Percentiles rank a stretch among this genome's conserved stretches.
Conservation (phyloP, 2,888 invertebrate genomes). For the Eudemis profundana region DNA sequence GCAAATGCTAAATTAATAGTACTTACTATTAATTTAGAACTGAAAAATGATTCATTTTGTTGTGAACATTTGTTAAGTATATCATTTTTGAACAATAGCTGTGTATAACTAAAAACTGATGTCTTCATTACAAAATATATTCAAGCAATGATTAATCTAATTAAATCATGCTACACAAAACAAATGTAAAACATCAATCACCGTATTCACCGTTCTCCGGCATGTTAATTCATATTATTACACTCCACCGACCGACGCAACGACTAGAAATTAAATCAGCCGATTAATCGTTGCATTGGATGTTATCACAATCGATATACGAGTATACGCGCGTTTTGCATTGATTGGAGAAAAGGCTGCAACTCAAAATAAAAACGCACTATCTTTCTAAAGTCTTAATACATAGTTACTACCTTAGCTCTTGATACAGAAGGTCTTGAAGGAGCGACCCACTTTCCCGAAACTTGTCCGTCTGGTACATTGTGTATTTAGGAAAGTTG, state of each 20-base stretch:
- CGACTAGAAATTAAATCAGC: conserved; percentile 2
- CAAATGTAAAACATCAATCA: no score
- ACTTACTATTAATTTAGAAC: no score
- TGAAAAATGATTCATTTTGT: no score
- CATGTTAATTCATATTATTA: neutral
- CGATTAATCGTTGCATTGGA: conserved; percentile 6
- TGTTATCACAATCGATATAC: conserved; percentile 17
- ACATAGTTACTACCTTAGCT: neutral
- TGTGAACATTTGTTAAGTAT: no score
- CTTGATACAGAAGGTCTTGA: conserved; percentile 1
- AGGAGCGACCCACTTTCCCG: conserved; percentile 41
- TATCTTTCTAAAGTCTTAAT: neutral
- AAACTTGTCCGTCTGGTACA: conserved; percentile 39
- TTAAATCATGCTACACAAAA: no score
- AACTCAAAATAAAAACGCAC: neutral
- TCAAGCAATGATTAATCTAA: no score
- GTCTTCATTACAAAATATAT: no score
- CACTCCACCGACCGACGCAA: neutral
- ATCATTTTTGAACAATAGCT: no score
- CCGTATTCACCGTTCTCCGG: no score
- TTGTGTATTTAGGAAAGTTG: conserved; percentile 42
- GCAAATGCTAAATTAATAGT: no score
- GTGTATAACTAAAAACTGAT: no score
- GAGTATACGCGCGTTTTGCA: conserved; percentile 36
- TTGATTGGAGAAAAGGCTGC: conserved; percentile 34